phyloP scores from a whole-genome alignment of 2,888 invertebrate species.

The Mesorhabditis spiculigera region DNA sequence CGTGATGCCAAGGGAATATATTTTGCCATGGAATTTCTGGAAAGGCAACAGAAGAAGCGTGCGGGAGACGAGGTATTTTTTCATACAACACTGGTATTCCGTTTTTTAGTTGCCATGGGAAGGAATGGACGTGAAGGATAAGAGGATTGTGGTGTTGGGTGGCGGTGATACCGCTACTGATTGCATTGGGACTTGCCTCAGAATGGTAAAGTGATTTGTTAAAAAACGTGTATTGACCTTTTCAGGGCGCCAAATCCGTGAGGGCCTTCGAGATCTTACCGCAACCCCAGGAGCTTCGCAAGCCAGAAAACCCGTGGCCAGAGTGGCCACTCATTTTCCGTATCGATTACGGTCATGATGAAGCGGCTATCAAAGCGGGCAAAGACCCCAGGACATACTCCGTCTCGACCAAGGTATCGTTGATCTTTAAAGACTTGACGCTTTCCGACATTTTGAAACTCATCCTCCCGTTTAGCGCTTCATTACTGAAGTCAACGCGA shows the following conservation, averaged over 20 bases:
- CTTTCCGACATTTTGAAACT: too few species aligned
- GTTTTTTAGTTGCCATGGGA: conserved; percentile 56
- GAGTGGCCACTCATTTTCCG: conserved; percentile 94
- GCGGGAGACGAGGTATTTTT: conserved; percentile 31
- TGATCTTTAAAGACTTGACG: neutral
- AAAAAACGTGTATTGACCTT: neutral
- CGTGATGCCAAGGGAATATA: conserved; percentile 86
- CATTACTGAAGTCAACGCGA: conserved; percentile 39
- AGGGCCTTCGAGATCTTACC: conserved; percentile 96
- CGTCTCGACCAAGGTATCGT: conserved; percentile 77
- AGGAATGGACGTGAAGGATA: conserved; percentile 80
- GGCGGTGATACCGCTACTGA: conserved; percentile 90
- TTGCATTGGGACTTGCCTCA: conserved; percentile 92
- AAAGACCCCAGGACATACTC: conserved; percentile 88
- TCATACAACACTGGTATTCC: neutral
- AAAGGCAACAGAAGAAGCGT: conserved; percentile 92
- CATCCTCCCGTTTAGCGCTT: conserved; percentile 28
- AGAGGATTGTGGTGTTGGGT: conserved; percentile 84
- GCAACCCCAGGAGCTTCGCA: conserved; percentile 77
- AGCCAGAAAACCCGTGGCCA: conserved; percentile 94
- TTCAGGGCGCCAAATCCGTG: conserved; percentile 82
- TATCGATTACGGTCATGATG: conserved; percentile 97
- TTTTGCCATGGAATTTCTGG: conserved; percentile 95
- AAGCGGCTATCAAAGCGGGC: conserved; percentile 75
- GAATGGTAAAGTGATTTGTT: conserved; percentile 65